Evolutionary conservation across 1,140 invertebrate genomes (phyloP), one percentile per base, ranked within the genome.

Genomic region (Papilio polytes): DNA sequence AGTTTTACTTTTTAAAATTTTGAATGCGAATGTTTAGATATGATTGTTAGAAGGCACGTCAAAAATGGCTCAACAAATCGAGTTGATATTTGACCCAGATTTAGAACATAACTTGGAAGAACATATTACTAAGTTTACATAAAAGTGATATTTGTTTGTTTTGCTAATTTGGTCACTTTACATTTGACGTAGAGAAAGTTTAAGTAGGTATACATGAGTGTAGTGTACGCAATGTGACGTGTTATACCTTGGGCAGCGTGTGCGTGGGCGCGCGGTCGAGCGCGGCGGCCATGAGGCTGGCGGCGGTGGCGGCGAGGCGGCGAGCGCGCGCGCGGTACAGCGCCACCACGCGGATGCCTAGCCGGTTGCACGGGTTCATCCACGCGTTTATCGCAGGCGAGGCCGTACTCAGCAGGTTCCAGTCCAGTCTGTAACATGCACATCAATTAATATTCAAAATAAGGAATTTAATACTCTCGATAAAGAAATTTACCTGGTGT

Each of bases 351-450:
- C 97, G 96, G 48, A 98, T 98, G 74, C 98, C 97, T 59, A 99
- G 96, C 36, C 98, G 96, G 95, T 99, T 99, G 88, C 97, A 97
- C 0, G 98, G 98, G 96, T 99, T 99, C 97, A 99, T 97, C 99
- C 99, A 99, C 0, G 99, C 98, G 90, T 99, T 99, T 81, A 99
- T 99, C 0, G 98, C 98, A 0, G 99, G 98, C 0, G 98, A 99
- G 9, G 98, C 98, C 7, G 99, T 99, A 92, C 98, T 99, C 31
- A 99, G 92, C 22, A 99, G 95, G 95, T 99, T 99, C 98, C 99
- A 99, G 93, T 99, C 99, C 80, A 99, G 94, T 86, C 98, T 97
- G 83, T 18, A 82, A 84, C 74, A 41, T 80, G 9, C 15, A 53
- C 15, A 80, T 70, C 4, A 1, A 22, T 70, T 18, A 31, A 8